Conservation (phyloP, 2,888 invertebrate species). For the Drosophila meridiana region DNA sequence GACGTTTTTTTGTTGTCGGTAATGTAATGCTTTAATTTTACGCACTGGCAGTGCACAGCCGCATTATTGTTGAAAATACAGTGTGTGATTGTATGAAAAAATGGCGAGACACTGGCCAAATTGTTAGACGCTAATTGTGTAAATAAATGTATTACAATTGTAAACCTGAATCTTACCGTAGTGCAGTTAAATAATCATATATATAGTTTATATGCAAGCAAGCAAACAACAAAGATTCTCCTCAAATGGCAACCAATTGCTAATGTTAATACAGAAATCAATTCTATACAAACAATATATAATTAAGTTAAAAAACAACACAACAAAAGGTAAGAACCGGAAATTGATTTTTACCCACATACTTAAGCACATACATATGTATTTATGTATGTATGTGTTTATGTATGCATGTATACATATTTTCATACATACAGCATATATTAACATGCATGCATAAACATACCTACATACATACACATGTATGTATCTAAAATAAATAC, state of each 20-base stretch:
- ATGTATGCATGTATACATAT: slow-evolving; percentile 5
- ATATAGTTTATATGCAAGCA: slow-evolving; percentile 51
- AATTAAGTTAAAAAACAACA: slow-evolving; percentile 28
- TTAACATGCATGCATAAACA: background rate
- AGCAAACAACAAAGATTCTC: slow-evolving; percentile 19
- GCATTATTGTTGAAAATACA: slow-evolving; percentile 3
- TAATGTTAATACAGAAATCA: slow-evolving; percentile 61
- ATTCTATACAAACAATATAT: slow-evolving; percentile 19
- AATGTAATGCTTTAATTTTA: slow-evolving; percentile 41
- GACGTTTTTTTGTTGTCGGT: slow-evolving; percentile 39
- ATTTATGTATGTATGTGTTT: slow-evolving; percentile 3
- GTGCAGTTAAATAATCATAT: slow-evolving; percentile 59
- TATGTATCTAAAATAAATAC: slow-evolving; percentile 29
- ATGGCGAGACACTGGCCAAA: slow-evolving; percentile 11
- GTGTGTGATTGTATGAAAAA: slow-evolving; percentile 6
- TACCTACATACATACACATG: background rate
- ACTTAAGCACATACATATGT: slow-evolving; percentile 14
- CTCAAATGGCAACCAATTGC: slow-evolving; percentile 38
- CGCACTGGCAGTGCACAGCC: slow-evolving; percentile 40
- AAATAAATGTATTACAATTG: slow-evolving; percentile 53
- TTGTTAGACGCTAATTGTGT: slow-evolving; percentile 42
- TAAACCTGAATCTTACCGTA: slow-evolving; percentile 53
- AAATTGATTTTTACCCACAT: slow-evolving; percentile 62
- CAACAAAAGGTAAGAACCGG: slow-evolving; percentile 62
- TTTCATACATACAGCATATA: background rate